A percentile compares a stretch with the other conserved stretches of the same genome.
Conservation (phyloP, 2,888 invertebrate species). For the Microplitis deprimator region DNA sequence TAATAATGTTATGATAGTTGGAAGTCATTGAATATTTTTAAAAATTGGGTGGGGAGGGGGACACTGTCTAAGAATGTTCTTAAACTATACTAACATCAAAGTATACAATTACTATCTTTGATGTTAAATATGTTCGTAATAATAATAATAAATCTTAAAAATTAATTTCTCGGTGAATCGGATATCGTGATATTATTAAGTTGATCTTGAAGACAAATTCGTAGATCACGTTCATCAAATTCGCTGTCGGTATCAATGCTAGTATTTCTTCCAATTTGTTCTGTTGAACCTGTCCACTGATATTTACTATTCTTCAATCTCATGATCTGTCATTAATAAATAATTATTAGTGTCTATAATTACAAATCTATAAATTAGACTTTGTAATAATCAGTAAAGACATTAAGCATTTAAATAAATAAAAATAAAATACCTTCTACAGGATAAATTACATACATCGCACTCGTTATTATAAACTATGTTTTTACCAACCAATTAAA, state of each 20-base stretch:
- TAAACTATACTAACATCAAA: neutral
- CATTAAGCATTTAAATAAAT: constrained; percentile 1
- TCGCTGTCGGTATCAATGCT: constrained; percentile 73
- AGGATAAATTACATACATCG: constrained; percentile 32
- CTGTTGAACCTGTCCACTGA: constrained; percentile 66
- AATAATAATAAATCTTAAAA: neutral
- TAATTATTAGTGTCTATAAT: constrained; percentile 26
- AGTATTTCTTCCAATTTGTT: constrained; percentile 63
- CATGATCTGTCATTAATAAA: constrained; percentile 75
- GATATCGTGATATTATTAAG: constrained; percentile 44
- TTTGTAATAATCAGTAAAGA: neutral
- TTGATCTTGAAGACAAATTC: constrained; percentile 67
- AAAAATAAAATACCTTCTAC: constrained; percentile 5
- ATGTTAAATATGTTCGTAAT: constrained; percentile 24
- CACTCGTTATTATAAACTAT: constrained; percentile 31
- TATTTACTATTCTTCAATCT: constrained; percentile 79
- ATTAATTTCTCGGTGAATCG: constrained; percentile 36
- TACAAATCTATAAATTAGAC: neutral
- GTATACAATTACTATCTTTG: constrained; percentile 15
- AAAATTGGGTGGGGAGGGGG: too few relatives aligned
- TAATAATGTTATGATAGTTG: too few relatives aligned
- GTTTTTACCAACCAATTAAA: neutral
- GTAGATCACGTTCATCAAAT: constrained; percentile 73
- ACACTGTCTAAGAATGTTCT: too few relatives aligned
- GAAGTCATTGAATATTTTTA: too few relatives aligned